Percentiles rank a stretch among this genome's conserved stretches.
Conservation (phyloP, 2,888 invertebrate species). For the Allolobophora icterica region DNA sequence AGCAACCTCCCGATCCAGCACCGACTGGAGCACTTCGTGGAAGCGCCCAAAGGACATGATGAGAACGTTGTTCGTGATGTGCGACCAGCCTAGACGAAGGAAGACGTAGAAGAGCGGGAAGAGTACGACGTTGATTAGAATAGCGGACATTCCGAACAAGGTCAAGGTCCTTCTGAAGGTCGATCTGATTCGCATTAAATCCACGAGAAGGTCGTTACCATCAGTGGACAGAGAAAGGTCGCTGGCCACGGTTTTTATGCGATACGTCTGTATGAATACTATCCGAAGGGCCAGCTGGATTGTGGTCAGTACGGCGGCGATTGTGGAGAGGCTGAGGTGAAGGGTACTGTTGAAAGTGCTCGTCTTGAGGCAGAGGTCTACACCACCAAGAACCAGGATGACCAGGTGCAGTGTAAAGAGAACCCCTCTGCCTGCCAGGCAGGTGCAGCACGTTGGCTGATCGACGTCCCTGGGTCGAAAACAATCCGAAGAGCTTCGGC, state of each 20-base stretch:
- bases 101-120: neutral
- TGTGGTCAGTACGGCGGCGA: neutral
- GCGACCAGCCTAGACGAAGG: slow-evolving; percentile 14
- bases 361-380: neutral
- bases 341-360: neutral
- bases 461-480: neutral
- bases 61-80: slow-evolving; percentile 8
- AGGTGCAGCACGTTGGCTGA: neutral
- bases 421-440: neutral
- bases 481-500: neutral
- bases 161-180: neutral
- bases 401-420: neutral
- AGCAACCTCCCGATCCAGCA: neutral
- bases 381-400: neutral
- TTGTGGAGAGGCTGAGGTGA: neutral
- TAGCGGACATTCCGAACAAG: neutral
- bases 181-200: neutral
- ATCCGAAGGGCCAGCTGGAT: neutral
- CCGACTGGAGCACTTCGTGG: neutral
- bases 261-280: neutral
- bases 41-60: neutral
- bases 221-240: neutral
- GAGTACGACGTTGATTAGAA: slow-evolving; percentile 3
- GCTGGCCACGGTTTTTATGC: neutral
- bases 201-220: neutral